Base-by-base conservation (phyloP, 2,888 invertebrate species). In the Mythimna ferrago region DNA sequence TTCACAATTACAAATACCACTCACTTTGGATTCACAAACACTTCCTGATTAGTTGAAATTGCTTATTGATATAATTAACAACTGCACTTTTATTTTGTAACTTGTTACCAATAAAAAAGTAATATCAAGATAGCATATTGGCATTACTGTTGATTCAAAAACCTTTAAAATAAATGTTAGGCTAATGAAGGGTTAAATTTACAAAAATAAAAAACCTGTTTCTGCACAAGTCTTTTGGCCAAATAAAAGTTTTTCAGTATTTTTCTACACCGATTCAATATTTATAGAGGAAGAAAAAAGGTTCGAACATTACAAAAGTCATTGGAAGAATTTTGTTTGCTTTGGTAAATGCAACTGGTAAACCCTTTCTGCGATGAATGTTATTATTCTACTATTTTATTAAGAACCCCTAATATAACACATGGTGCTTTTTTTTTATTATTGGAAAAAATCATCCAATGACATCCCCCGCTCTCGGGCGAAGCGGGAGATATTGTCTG, bases 291-390 rank as follows among this genome's bases (percentile, higher is more conserved):
- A 57, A 69, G 51, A 74, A 74, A 54, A 66, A 66, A 57, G 48
- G 19, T 71, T 62, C 62, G 68, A 70, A 66, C 38, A 61, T 61
- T 64, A 64, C 38, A 51, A 48, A 81, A 73, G 48, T 70, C 69
- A 14, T 57, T 32, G 32, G 56, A 73, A 21, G 44, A 76, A 81
- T 76, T 35, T 65, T 81, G 53, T 76, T 81, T 76, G 65, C 63
- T 71, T 81, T 79, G 61, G 71, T 66, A 71, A 79, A 79, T 76
- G 53, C 60, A 71, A 81, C 71, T 70, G n/a, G n/a, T n/a, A n/a
- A n/a, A 79, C 66, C 76, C 56, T 64, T 70, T 81, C 53, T 60
- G 14, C 35, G 53, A 41, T 32, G 48, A 69, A 62, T 63, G 54
- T 66, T 60, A 66, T 69, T 58, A 66, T 62, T 41, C 63, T n/a